Conservation (phyloP, 2,797 vertebrate species). For the Octomys mimax region DNA sequence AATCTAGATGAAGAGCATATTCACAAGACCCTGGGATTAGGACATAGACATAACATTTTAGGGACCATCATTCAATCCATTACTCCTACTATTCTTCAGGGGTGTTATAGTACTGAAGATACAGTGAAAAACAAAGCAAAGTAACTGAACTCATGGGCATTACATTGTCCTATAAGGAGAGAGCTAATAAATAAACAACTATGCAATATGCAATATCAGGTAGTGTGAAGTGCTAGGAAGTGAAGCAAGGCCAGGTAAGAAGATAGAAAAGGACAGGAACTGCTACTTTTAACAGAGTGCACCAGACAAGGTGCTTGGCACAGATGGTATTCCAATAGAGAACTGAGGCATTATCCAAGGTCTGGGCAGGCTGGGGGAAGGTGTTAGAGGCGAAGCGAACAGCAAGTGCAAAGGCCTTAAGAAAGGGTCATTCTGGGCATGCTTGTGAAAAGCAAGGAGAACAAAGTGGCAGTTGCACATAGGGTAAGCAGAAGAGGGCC, state of each 20-base stretch:
- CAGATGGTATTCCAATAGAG: neutral
- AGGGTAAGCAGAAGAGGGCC: neutral
- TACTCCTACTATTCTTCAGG: neutral
- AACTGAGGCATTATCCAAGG: neutral
- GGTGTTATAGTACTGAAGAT: neutral
- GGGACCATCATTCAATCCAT: slow-evolving; percentile 19
- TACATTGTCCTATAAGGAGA: neutral
- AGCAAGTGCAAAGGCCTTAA: neutral
- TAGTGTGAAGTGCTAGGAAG: neutral
- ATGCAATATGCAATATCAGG: neutral
- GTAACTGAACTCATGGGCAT: neutral
- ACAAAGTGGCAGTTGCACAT: neutral
- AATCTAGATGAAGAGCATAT: neutral
- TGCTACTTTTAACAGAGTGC: slow-evolving; percentile 1
- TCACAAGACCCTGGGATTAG: neutral
- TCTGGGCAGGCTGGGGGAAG: neutral
- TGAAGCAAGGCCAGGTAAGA: slow-evolving; percentile 11
- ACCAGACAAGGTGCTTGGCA: neutral
- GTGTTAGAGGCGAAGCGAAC: neutral
- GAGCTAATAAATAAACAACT: slow-evolving; percentile 1
- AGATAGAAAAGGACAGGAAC: neutral
- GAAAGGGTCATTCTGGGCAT: neutral
- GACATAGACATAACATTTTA: neutral
- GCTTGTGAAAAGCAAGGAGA: slow-evolving; percentile 21
- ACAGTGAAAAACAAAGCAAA: neutral